phyloP scores from a whole-genome alignment of 1,140 invertebrate species.

The honey bee (Apis mellifera) region DNA sequence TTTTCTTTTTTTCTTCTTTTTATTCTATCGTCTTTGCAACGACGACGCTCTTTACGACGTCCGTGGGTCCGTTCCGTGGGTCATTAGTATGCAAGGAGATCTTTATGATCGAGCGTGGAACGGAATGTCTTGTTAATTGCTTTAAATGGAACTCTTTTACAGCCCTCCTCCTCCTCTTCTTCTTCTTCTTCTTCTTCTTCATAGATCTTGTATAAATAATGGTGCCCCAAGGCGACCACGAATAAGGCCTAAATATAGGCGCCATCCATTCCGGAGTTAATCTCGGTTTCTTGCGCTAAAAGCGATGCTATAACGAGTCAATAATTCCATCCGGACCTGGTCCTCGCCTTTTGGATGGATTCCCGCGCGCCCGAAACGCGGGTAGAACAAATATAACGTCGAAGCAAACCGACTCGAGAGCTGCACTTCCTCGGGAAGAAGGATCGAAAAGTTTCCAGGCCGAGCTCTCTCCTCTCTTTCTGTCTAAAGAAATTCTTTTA shows the following conservation, averaged over 20 bases:
- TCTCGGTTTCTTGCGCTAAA: not conserved
- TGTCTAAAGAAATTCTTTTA: conserved; percentile 20
- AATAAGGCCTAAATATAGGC: conserved; percentile 21
- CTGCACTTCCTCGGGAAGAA: not conserved
- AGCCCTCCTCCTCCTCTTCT: no score
- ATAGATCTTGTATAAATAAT: not conserved
- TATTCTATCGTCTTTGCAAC: not conserved
- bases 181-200: not conserved
- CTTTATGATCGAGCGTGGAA: not conserved
- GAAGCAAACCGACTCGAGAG: not conserved
- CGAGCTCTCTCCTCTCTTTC: no score
- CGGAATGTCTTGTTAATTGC: conserved; percentile 5
- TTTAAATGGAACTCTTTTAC: not conserved
- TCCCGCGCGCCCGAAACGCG: not conserved
- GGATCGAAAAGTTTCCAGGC: not conserved
- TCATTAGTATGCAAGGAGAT: not conserved
- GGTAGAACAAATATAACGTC: not conserved
- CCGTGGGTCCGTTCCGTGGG: not conserved
- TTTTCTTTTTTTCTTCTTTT: no score
- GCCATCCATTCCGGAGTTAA: not conserved
- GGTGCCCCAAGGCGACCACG: not conserved
- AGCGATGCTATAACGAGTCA: no score
- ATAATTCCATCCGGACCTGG: not conserved
- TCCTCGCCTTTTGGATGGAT: not conserved
- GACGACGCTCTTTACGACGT: not conserved